Base-by-base conservation (phyloP, 2,888 invertebrate species). In the Oscheius myriophilus region DNA sequence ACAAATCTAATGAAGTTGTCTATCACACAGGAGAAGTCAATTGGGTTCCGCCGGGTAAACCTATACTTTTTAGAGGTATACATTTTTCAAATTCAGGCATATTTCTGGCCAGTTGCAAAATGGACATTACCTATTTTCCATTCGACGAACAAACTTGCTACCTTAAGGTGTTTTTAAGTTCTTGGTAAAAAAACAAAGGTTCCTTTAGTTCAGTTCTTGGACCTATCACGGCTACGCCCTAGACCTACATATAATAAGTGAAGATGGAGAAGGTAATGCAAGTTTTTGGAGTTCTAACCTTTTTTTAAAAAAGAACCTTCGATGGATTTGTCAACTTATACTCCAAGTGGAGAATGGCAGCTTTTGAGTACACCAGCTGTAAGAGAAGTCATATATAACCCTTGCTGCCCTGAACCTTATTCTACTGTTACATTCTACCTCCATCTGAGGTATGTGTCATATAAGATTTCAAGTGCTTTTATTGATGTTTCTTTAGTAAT, bases 211-310 rank as follows among this genome's bases (percentile, higher is more conserved):
- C 88, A 96, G 97, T 87, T 96, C 96, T 88, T 98, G 97, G 97
- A 96, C 96, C 80, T 96, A 96, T 89, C 95, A 95, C 89, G 96
- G 95, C 1, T 76, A 83, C 12, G 84, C 84, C 92, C 91, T 98
- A 90, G 95, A 97, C 90, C 91, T 98, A 87, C 78, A 81, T 64
- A 72, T 82, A 14, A 75, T 74, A 55, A 63, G 59, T 1, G 76
- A 78, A 51, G 74, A 76, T 52, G 79, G 72, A 25, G 75, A 72
- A 39, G 71, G 78, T 76, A 52, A 23, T 25, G 18, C 7, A 39
- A 9, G 21, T 45, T 25, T 25, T 59, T 3, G 26, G 9, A 23
- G 33, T 23, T 11, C 4, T 12, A 57, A 12, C 4, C 2, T 12
- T 2, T 42, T 18, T 57, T 26, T 11, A 18, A 18, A 46, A 16